Evolutionary conservation across 2,888 invertebrate species (phyloP), one percentile per base, ranked within the genome.

Genomic region (Unio pictorum): DNA sequence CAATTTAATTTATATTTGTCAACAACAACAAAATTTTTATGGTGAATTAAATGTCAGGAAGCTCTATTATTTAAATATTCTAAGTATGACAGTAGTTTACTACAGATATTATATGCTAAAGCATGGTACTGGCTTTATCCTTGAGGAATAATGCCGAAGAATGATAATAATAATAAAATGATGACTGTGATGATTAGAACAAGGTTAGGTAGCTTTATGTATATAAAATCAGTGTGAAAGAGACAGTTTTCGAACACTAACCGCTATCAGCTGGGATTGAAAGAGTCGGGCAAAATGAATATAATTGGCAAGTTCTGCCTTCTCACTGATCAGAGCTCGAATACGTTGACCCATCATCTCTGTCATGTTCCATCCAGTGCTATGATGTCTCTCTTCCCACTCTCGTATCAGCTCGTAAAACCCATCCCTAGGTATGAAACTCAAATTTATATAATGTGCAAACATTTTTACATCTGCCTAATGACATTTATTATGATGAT

Each of bases 211-310:
- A 45, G 0, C 3, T 45, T 45, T 34, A 8, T 45, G 11, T 45
- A 3, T 45, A 45, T 45, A 45, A 45, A 45, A 63, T 6, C 20
- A 7, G 20, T 15, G 1, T 63, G 30, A 20, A 45, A 26, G 17
- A 4, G 18, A 65, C 18, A 20, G 64, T 55, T 66, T 45, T 15
- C 15, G 45, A 30, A 18, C 65, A 76, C 83, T 75, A 77, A 88
- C 90, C 73, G 85, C 83, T 26, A 91, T 81, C 45, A 90, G 85
- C 77, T 91, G 91, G 23, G 93, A 93, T 30, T 93, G 93, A 84
- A 96, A 94, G 18, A 97, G 90, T 55, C 94, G 92, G 0, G 95
- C 94, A 61, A 97, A 92, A 84, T 96, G 96, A n/a, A 94, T 92
- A 89, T 93, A 93, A 91, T 96, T 96, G 5, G 93, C 92, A 0